A percentile compares a stretch with the other conserved stretches of the same genome.
These are phyloP conservation scores for Physocephala rufipes DNA, from an alignment of 2,888 invertebrate species.

Conservation along the genomic window DNA sequence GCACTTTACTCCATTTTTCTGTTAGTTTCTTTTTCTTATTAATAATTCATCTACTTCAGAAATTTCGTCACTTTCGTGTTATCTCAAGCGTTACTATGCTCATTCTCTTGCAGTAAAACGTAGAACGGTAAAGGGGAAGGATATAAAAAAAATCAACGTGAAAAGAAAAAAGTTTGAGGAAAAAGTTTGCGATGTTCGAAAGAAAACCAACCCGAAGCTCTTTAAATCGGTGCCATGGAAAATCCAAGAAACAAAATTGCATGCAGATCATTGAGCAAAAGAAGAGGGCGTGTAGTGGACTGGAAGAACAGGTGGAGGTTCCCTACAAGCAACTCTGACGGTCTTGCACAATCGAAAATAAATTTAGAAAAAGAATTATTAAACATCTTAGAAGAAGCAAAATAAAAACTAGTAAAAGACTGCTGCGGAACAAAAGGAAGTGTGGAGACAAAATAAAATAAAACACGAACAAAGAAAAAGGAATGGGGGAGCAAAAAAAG, in stretches of 20 bases:
- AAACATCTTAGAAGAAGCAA: no score
- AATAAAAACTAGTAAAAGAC: neutral
- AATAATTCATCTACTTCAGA: conserved; percentile 59
- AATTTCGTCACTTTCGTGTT: conserved; percentile 49
- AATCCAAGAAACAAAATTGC: neutral
- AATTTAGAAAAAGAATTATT: no score
- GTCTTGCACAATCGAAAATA: no score
- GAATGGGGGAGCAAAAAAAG: no score
- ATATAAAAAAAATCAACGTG: neutral
- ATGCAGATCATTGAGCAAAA: conserved; percentile 1
- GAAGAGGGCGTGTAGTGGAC: neutral
- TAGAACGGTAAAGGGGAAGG: conserved; percentile 7
- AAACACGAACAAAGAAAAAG: no score
- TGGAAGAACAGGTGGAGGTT: neutral
- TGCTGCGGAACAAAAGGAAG: neutral
- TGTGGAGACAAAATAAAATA: no score
- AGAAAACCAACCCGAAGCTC: conserved; percentile 9
- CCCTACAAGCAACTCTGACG: no score
- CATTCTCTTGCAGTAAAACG: conserved; percentile 25
- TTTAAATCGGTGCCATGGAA: neutral
- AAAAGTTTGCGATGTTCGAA: neutral
- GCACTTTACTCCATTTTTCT: no score
- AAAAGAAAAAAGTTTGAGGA: neutral
- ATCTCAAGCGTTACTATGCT: neutral
- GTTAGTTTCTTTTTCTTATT: conserved; percentile 50